Evolutionary conservation across 92 coral and sea anemone genomes (phyloP).

Genomic region (Hydrozoanthus gracilis): DNA sequence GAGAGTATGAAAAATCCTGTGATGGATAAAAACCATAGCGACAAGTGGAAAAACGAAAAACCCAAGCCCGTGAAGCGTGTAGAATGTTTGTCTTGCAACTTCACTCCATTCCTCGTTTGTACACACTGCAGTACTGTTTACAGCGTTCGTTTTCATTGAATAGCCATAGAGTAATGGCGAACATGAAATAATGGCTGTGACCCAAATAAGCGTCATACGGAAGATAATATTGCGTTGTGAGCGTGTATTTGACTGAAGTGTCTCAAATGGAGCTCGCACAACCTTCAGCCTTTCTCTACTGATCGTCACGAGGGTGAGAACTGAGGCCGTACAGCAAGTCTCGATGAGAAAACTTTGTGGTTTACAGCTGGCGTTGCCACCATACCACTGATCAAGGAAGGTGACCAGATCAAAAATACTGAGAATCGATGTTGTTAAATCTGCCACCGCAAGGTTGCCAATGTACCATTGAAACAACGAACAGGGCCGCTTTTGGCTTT

Average conservation of each 20-base stretch:
- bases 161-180: constrained; percentile 16
- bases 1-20: not conserved
- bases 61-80: not conserved
- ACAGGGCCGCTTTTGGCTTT: not conserved
- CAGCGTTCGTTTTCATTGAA: not conserved
- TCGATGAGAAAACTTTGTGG: not conserved
- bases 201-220: not conserved
- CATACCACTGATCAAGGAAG: not conserved
- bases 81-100: constrained; percentile 9
- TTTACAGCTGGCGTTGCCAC: constrained; percentile 8
- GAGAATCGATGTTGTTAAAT: not conserved
- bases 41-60: not conserved
- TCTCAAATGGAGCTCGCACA: not conserved
- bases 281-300: constrained; percentile 9
- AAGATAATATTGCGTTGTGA: not conserved
- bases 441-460: constrained; percentile 19
- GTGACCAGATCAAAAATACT: constrained; percentile 18
- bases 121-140: not conserved
- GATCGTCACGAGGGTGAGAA: constrained; percentile 4
- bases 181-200: not conserved
- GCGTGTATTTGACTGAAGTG: not conserved
- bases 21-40: not conserved
- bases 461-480: not conserved
- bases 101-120: not conserved
- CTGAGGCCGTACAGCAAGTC: constrained; percentile 7